Evolutionary conservation across 1,140 invertebrate genomes (phyloP), one percentile per base, ranked within the genome.

Genomic region (Mamestra configurata): DNA sequence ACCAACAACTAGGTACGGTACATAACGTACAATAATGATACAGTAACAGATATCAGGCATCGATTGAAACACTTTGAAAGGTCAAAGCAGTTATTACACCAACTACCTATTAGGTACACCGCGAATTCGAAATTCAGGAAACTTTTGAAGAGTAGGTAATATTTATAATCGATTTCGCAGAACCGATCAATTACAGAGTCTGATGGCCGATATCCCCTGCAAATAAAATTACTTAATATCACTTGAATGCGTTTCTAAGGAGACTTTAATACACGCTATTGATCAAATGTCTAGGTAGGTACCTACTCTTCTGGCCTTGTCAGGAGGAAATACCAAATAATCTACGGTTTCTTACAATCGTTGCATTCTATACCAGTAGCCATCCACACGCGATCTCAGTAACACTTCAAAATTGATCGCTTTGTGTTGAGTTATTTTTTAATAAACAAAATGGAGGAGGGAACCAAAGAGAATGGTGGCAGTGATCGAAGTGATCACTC

Each of bases 301-400:
- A n/a, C n/a, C n/a, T 76, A 37, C 35, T 80, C 76, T 82, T 77
- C 61, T 81, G 80, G 79, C 89, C 89, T 91, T 88, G 88, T 81
- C 46, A 18, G 82, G 83, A 87, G 90, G 90, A 92, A 90, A 76
- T 80, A 64, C 15, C 73, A 18, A 64, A 81, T 71, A 66, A 82
- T 68, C 55, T 77, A 77, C 80, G 79, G 81, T 88, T 89, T 86
- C 87, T 80, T 76, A 64, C 70, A 55, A 75, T 78, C 37, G 71
- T 73, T 79, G 46, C 35, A 13, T 27, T n/a, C n/a, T 72, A 8
- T 13, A 79, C 73, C 84, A 90, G 88, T 89, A 61, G 55, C 31
- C 40, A 77, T 80, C 79, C 46, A 53, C 78, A 81, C 79, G 84
- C 80, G 80, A 86, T 81, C 81, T 76, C 55, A 61, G 27, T 49